Base-by-base conservation (phyloP, 2,888 invertebrate genomes). In the Drosophila monieri region DNA sequence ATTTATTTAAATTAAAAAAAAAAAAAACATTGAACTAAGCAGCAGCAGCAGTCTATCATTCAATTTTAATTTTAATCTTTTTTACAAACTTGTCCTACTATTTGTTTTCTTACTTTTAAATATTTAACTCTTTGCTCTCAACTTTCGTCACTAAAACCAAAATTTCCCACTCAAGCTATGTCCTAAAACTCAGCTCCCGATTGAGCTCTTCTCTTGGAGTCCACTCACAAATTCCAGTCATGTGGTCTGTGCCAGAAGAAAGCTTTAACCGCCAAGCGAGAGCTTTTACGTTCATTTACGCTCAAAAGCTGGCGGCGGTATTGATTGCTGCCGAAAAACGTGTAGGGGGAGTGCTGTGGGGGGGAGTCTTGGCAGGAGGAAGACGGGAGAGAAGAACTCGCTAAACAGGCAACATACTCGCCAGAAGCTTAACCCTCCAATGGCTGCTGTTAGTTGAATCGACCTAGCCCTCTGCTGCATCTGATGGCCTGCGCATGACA, bases 401-500 rank as follows among this genome's bases (percentile, higher is more conserved):
- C 51, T 66, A 51, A 18, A 37, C 44, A 66, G 46, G 43, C 43
- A 43, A 43, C 41, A 43, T 54, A 64, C 64, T 65, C 64, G 66
- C 54, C 52, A 54, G 8, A 35, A 62, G 44, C 66, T 65, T 70
- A 60, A 49, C 71, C 61, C 61, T 70, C 61, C 71, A 54, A 14
- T 61, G 52, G 61, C 67, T 53, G 35, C 58, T 15, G 49, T 15
- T 48, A 64, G 43, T 37, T n/a, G 23, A 48, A 61, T 47, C 10
- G 61, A 61, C 61, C 53, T 35, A 25, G 39, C 35, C 47, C 46
- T 67, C 39, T 32, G 18, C 44, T 54, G 71, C 64, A 54, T 54
- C 54, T 53, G 39, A 44, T 37, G 59, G 44, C 55, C 64, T 81
- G 87, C 73, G 69, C 78, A 68, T 79, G 86, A 73, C 85, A 69